Base-by-base conservation (phyloP, 2,888 invertebrate species). In the Lydus trimaculatus region DNA sequence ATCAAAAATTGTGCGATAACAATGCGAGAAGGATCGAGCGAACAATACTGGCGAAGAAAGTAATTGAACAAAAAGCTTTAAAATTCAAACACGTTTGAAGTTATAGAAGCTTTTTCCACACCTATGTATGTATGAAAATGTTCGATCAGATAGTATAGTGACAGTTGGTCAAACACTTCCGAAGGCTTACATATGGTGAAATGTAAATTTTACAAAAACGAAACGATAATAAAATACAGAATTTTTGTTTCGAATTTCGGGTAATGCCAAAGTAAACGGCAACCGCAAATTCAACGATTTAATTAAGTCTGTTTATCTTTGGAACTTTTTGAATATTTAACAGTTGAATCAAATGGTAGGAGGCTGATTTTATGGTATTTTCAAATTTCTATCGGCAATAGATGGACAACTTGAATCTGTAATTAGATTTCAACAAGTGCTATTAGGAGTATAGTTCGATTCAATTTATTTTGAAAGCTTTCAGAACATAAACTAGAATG, bases 81-180 rank as follows among this genome's bases (percentile, higher is more conserved):
- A 59, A 62, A 65, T 39, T 33, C 43, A 58, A 63, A 66, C 31
- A 39, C 62, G 69, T 64, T 62, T 63, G 70, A 69, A n/a, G n/a
- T 70, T 17, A 11, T 17, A 43, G 11, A 43, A 43, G 17, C 39
- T 48, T 20, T 48, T n/a, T n/a, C n/a, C n/a, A n/a, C n/a, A n/a
- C 20, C 48, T 48, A 48, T 48, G 11, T 20, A 11, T 48, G 48
- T 20, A 73, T 69, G 67, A 69, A 70, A 48, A 73, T 72, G 67
- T 69, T 69, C 73, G 70, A 72, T 75, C 72, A 66, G 70, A 71
- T 67, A n/a, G n/a, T n/a, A 28, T 28, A 69, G 61, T 64, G 75
- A 72, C 72, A 70, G 70, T 72, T 69, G 65, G 65, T 48, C 67
- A 69, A 69, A 65, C 65, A 65, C 69, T 65, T 69, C 60, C 65